Evolutionary conservation across 2,888 invertebrate genomes (phyloP), one percentile per base, ranked within the genome.

Genomic region (Amiota communis): DNA sequence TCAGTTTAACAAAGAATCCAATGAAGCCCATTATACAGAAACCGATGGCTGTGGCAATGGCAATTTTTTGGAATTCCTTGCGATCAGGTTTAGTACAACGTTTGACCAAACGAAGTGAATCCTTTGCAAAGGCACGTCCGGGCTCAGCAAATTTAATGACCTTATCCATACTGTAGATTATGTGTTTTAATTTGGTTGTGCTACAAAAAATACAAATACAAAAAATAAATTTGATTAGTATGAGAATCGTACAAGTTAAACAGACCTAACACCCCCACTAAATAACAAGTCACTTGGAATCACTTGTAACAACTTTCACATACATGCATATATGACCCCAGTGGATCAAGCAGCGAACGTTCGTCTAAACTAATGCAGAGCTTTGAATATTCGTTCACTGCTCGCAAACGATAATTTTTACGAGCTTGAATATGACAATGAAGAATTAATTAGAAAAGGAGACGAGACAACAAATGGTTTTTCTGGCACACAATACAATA

Each of bases 1-100:
- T 99, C 83, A 99, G 92, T 91, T 99, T 99, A 53, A 99, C 99
- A 86, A 99, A 99, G 92, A 99, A 99, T 85, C 99, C 99, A 89
- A 99, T 99, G 91, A 99, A 99, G 73, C 99, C 99, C 99, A 99
- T 99, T 90, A 99, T 98, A 90, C 97, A 98, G 92, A 99, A 99
- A 74, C 99, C 99, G 87, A 99, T 98, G 6, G 99, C 99, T 75
- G 99, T 99, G 73, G 99, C 99, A 83, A 99, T 96, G 46, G 99
- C 99, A 87, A 99, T 99, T 92, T 99, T 99, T 90, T 99, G 98
- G 91, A 99, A 99, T 91, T 99, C 99, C 95, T 98, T 98, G 88
- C 98, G 94, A 90, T 99, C 99, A 72, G 99, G 99, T 91, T 99
- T 99, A 73, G 99, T 99, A 91, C 99, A 99, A 90, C 99, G 95